Conservation (phyloP, 2,888 invertebrate genomes). For the Elmis aenea region DNA sequence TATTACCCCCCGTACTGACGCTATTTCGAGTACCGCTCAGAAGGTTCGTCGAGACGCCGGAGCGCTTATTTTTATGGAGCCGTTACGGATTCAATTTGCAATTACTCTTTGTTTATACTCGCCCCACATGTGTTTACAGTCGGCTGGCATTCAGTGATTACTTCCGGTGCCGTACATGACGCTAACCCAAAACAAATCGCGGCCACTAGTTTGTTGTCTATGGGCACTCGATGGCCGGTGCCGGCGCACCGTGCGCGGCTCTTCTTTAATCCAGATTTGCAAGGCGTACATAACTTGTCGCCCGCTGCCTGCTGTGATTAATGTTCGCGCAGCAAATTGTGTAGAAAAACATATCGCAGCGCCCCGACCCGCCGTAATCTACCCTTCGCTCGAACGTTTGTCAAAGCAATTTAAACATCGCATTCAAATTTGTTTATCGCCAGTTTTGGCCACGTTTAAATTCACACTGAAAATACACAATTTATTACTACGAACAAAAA, state of each 20-base stretch:
- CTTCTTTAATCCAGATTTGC: constrained; percentile 22
- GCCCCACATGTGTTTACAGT: constrained; percentile 17
- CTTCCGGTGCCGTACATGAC: constrained; percentile 9
- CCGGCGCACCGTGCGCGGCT: no score
- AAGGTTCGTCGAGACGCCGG: constrained; percentile 15
- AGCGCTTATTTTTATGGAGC: constrained; percentile 27
- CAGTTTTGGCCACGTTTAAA: background rate
- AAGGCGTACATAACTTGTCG: constrained; percentile 23
- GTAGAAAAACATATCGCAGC: constrained; percentile 49
- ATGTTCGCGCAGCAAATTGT: constrained; percentile 51
- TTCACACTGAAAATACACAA: constrained; percentile 1
- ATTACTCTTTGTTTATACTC: constrained; percentile 31
- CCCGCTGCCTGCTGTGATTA: constrained; percentile 41
- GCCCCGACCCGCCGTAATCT: constrained; percentile 28
- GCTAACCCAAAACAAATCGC: constrained; percentile 8
- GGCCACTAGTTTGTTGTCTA: constrained; percentile 13
- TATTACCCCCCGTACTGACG: constrained; percentile 34
- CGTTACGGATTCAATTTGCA: constrained; percentile 32
- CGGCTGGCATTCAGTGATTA: constrained; percentile 7
- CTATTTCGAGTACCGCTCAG: constrained; percentile 23
- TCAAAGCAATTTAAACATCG: constrained; percentile 29
- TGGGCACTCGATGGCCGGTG: no score
- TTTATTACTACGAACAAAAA: no score
- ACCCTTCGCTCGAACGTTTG: constrained; percentile 22
- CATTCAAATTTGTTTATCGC: constrained; percentile 9